Evolutionary conservation across 2,113 vertebrate genomes (phyloP).

Genomic region (Casuarius casuarius): DNA sequence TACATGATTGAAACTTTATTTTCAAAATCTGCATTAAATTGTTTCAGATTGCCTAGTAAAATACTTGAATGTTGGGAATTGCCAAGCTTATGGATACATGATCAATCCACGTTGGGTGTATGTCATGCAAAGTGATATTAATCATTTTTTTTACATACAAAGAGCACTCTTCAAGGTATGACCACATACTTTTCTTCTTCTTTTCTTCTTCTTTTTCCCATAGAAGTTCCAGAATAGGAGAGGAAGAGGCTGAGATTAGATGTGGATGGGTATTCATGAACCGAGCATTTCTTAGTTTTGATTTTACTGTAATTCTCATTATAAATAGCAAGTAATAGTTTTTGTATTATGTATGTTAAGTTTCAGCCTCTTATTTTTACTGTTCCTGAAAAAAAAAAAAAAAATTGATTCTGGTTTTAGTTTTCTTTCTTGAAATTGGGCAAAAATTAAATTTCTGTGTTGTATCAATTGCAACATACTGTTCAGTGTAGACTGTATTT

Average conservation of each 20-base stretch:
- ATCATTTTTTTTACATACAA: background rate
- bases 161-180: background rate
- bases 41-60: fast-evolving
- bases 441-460: background rate
- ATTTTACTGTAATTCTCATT: background rate
- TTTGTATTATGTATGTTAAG: background rate
- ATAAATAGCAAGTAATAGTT: background rate
- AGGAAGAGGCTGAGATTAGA: background rate
- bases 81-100: background rate
- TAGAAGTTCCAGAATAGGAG: background rate
- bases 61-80: background rate
- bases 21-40: background rate
- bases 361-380: background rate
- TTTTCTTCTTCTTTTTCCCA: background rate
- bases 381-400: background rate
- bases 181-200: fast-evolving
- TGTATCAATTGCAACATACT: background rate
- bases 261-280: background rate
- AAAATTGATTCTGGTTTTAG: background rate
- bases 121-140: background rate
- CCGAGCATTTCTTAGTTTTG: background rate
- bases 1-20: background rate
- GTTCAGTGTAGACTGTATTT: background rate
- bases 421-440: background rate
- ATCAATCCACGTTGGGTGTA: fast-evolving